phyloP scores from a whole-genome alignment of 2,888 invertebrate species.

The Mimas tiliae region DNA sequence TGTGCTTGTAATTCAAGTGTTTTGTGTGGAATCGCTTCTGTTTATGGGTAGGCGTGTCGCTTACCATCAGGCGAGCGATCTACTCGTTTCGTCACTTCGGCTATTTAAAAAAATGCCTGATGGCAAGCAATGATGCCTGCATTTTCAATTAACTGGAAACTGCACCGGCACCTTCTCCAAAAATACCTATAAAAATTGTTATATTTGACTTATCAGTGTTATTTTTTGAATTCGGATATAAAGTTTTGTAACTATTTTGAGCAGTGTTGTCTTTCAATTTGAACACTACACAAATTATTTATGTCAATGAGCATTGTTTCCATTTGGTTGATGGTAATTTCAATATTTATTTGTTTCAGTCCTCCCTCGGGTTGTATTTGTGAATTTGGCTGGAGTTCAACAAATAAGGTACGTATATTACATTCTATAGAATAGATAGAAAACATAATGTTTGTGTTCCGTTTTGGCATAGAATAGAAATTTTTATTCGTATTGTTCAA shows the following conservation, averaged over 20 bases:
- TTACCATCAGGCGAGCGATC: too few relatives aligned
- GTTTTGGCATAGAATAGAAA: neutral
- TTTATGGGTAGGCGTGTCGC: too few relatives aligned
- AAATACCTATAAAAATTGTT: too few relatives aligned
- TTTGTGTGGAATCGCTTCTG: too few relatives aligned
- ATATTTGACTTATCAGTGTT: too few relatives aligned
- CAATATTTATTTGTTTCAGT: slow-evolving; percentile 5
- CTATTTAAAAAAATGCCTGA: too few relatives aligned
- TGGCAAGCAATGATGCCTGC: too few relatives aligned
- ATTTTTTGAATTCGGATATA: too few relatives aligned
- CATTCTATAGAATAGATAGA: neutral
- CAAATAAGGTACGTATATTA: neutral
- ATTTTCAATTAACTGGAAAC: too few relatives aligned
- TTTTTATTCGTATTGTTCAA: neutral
- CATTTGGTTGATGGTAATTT: neutral
- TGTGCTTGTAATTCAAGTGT: too few relatives aligned
- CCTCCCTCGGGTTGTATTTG: neutral
- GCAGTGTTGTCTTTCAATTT: neutral
- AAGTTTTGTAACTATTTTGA: neutral
- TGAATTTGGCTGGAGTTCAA: neutral
- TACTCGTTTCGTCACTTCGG: too few relatives aligned
- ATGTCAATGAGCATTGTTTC: neutral
- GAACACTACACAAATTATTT: neutral
- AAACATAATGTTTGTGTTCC: neutral
- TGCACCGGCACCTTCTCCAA: too few relatives aligned